Conservation (phyloP, 2,113 vertebrate genomes). For the Cavia aperea region DNA sequence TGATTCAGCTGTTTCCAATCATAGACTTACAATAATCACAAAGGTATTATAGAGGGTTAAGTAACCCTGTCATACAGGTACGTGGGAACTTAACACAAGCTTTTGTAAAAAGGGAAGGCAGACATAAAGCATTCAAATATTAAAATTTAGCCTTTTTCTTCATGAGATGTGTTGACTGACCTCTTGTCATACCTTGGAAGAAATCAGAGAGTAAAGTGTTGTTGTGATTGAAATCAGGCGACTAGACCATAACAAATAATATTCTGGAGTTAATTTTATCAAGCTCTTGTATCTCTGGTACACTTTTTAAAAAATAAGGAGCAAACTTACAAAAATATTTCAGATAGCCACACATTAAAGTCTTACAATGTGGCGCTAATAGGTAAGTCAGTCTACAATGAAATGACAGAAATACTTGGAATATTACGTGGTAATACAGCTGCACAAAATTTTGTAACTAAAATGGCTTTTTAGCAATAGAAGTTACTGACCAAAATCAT, state of each 20-base stretch:
- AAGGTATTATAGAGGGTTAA: not conserved
- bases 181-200: not conserved
- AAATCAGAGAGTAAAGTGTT: not conserved
- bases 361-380: not conserved
- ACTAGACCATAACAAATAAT: not conserved
- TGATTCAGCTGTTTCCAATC: not conserved
- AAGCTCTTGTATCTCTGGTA: not conserved
- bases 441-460: not conserved
- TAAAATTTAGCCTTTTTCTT: not conserved
- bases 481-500: not conserved
- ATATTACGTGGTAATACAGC: not conserved
- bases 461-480: not conserved
- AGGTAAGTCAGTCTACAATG: not conserved
- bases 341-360: not conserved
- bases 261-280: slow-evolving; percentile 17
- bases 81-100: not conserved
- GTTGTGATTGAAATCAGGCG: not conserved
- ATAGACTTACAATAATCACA: not conserved
- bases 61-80: not conserved
- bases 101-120: not conserved
- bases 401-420: not conserved
- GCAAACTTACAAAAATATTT: not conserved
- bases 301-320: not conserved
- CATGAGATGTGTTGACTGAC: not conserved
- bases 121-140: not conserved